A percentile compares a stretch with the other conserved stretches of the same genome.
Evolutionary conservation across 2,797 vertebrate genomes (phyloP).

Genomic region (Hydrophis major): DNA sequence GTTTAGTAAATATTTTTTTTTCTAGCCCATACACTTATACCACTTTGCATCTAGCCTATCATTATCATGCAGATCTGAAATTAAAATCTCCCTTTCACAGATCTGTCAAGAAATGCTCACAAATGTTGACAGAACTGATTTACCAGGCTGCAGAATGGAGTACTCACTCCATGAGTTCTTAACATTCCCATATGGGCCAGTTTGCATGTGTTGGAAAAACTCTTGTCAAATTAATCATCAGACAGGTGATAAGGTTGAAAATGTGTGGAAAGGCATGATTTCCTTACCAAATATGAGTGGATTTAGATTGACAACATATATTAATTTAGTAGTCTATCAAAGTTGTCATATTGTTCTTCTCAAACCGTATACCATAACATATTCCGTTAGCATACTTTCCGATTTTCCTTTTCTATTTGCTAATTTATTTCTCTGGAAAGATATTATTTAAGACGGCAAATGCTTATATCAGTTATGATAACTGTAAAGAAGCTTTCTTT

Average conservation of each 20-base stretch:
- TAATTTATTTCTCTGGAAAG: not conserved
- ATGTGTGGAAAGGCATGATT: not conserved
- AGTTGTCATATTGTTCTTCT: not conserved
- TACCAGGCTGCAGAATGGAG: not conserved
- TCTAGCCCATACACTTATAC: not conserved
- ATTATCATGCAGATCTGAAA: not conserved
- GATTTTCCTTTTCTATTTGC: not conserved
- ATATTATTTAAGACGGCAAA: not conserved
- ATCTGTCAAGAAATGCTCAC: not conserved
- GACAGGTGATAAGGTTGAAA: not conserved
- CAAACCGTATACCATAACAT: not conserved
- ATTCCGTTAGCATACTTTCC: not conserved
- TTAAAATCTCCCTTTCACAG: not conserved
- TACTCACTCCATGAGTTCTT: not conserved
- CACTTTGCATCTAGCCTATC: not conserved
- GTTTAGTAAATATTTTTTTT: not conserved
- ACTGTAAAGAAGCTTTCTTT: not conserved
- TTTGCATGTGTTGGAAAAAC: not conserved
- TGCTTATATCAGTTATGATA: not conserved
- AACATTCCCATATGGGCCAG: not conserved
- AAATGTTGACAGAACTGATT: not conserved
- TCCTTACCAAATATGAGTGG: not conserved
- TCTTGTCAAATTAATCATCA: not conserved
- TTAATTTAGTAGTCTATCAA: not conserved
- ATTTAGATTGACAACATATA: not conserved